These are phyloP conservation scores for Trematomus loennbergii DNA, from an alignment of 2,113 vertebrate species.

Conservation along the genomic window DNA sequence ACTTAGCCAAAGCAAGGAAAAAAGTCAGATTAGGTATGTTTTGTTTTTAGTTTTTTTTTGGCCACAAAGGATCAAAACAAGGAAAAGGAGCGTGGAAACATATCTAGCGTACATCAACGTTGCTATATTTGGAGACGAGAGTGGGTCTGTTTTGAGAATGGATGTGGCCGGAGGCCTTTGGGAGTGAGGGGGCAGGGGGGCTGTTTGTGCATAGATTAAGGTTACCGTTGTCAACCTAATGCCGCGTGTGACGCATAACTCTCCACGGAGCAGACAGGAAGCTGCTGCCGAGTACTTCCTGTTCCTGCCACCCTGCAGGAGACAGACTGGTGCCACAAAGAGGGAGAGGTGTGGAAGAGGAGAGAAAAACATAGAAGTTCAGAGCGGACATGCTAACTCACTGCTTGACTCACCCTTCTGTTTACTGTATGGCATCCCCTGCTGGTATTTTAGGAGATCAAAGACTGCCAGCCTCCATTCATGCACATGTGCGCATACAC, in stretches of 20 bases:
- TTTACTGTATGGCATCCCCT: constrained; percentile 52
- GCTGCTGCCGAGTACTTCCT: constrained; percentile 83
- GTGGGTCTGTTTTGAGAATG: constrained; percentile 69
- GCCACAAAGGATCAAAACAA: constrained; percentile 80
- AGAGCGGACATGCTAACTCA: constrained; percentile 66
- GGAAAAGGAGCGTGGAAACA: constrained; percentile 72
- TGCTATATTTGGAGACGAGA: constrained; percentile 74
- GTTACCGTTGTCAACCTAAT: constrained; percentile 73
- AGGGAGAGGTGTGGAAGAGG: constrained; percentile 54
- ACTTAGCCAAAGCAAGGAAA: constrained; percentile 21
- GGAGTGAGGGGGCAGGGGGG: constrained; percentile 14
- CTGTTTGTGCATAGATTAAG: constrained; percentile 73
- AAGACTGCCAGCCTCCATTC: constrained; percentile 37
- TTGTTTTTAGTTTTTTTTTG: constrained; percentile 41
- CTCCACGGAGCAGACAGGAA: constrained; percentile 78
- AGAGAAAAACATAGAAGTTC: constrained; percentile 44
- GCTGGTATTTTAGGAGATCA: constrained; percentile 65
- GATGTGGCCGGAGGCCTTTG: constrained; percentile 58
- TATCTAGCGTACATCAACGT: constrained; percentile 65
- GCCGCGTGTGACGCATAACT: constrained; percentile 71
- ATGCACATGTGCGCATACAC: constrained; percentile 15
- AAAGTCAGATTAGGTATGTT: constrained; percentile 45
- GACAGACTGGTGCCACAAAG: constrained; percentile 85
- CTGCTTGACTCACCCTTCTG: constrained; percentile 44
- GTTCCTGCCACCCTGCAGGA: constrained; percentile 82